Percentiles rank a stretch among this genome's conserved stretches.
These are phyloP conservation scores for Hemibagrus guttatus DNA, from an alignment of 2,797 vertebrate species.

Conservation along the genomic window DNA sequence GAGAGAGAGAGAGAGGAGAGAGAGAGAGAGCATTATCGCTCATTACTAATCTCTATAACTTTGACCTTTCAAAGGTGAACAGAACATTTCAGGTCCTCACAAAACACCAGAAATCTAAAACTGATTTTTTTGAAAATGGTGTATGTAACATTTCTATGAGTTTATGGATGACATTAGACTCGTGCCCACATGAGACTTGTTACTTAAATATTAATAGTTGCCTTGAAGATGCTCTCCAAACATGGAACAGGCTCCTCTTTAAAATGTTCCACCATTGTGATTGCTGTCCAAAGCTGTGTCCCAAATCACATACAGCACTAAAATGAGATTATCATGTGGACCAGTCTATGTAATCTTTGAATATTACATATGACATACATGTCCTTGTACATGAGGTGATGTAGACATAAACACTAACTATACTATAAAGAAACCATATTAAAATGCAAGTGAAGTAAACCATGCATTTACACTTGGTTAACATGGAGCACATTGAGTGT, in stretches of 20 bases:
- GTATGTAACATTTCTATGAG: background rate
- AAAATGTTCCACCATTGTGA: background rate
- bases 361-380: background rate
- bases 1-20: background rate
- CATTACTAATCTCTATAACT: background rate
- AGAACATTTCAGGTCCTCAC: background rate
- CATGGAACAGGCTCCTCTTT: background rate
- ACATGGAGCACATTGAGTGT: background rate
- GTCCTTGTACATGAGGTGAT: background rate
- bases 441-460: background rate
- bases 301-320: background rate
- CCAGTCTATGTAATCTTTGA: background rate
- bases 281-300: background rate
- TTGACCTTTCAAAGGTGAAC: slow-evolving; percentile 1
- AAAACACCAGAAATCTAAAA: background rate
- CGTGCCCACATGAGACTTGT: background rate
- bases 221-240: background rate
- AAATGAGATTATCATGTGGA: background rate
- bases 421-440: background rate
- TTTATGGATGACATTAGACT: background rate
- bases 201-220: slow-evolving; percentile 4
- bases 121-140: background rate
- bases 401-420: background rate
- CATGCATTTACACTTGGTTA: background rate
- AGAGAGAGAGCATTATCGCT: background rate